Base-by-base conservation (phyloP, 2,797 vertebrate species). In the Gorsachius magnificus region DNA sequence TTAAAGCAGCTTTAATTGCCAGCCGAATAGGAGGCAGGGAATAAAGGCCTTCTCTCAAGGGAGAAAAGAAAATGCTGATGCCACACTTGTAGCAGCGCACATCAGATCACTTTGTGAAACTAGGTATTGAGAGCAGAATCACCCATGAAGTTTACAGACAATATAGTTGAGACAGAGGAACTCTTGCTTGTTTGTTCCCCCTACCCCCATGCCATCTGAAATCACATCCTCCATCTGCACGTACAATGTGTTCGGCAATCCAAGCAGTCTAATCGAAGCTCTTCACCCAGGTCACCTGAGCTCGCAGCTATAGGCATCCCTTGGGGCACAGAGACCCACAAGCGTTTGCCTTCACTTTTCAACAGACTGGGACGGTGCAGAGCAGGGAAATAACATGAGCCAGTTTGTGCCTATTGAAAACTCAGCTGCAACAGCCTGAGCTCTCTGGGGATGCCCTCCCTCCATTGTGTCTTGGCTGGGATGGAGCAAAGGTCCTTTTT, bases 401-500 rank as follows among this genome's bases (percentile, higher is more conserved):
- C 12, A 2, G 13, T 35, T 53, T 61, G 45, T 87, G 74, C 54
- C 80, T 70, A 22, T 1, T 70, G 83, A 90, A 87, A 95, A 79
- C 43, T 45, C 28, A 0, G 64, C 64, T 75, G 25, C 46, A 70
- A 71, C 16, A 79, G 53, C 58, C 9, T 16, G 19, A 88, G 68
- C 65, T 87, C 87, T 60, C 83, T 87, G 43, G 91, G 18, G 28
- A 95, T 89, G 83, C 65, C 74, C 77, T 91, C 88, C 81, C 94
- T 95, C 53, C 88, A 95, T 72, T 95, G 89, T 93, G 75, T 80
- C 83, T 53, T 83, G 48, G 58, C 45, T 43, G 33, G 60, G 78
- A 92, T 78, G 28, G 88, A 96, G 90, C 92, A 95, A 95, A 96
- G 86, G 86, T 93, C 92, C 70, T 72, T 79, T 91, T 66, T 89